Conservation (phyloP, 2,113 vertebrate species). For the mouse (Mus musculus) region GRCm39 chr17:28431501-28432000, state of each 20-base stretch:
- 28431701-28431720: no score
- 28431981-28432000: neutral
- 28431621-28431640: neutral
- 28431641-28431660: neutral
- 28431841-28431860: neutral
- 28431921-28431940: neutral
- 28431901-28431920: neutral
- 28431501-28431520: neutral
- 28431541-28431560: rapidly evolving
- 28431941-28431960: rapidly evolving
- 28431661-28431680: neutral
- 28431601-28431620: neutral
- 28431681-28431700: neutral
- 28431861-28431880: neutral
- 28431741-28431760: neutral
- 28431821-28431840: neutral
- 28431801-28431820: neutral
- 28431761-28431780: neutral
- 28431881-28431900: neutral
- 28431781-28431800: neutral
- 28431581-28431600: neutral
- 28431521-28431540: neutral
- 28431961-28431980: neutral
- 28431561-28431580: neutral
- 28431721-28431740: neutral